Evolutionary conservation across 2,113 vertebrate species (phyloP).

Genomic region (Heterochromis multidens): DNA sequence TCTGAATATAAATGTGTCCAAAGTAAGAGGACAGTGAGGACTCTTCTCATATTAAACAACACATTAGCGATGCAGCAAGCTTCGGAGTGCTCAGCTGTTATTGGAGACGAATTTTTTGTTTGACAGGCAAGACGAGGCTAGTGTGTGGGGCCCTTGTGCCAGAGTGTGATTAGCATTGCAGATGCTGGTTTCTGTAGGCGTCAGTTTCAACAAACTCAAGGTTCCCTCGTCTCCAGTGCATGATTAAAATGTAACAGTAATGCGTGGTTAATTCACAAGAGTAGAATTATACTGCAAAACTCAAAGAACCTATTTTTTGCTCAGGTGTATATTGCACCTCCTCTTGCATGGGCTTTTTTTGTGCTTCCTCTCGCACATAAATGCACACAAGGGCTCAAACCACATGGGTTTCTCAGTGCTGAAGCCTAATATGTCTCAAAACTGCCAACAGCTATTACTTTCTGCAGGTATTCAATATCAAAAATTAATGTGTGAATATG

Average conservation of each 20-base stretch:
- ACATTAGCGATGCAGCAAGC: conserved; percentile 30
- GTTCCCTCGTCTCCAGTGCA: conserved; percentile 40
- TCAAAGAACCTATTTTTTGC: conserved; percentile 34
- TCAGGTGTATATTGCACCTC: conserved; percentile 44
- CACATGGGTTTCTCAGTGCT: background rate
- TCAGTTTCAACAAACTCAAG: conserved; percentile 64
- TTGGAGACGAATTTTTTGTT: conserved; percentile 36
- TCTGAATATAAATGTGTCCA: conserved; percentile 17
- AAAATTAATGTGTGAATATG: conserved; percentile 3
- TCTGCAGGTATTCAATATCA: conserved; percentile 14
- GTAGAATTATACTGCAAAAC: conserved; percentile 17
- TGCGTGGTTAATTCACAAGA: conserved; percentile 56
- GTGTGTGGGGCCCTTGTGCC: conserved; percentile 43
- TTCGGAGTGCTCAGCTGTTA: conserved; percentile 25
- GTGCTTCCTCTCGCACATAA: background rate
- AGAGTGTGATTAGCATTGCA: conserved; percentile 66
- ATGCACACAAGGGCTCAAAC: conserved; percentile 13
- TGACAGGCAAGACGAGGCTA: conserved; percentile 38
- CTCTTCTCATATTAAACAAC: conserved; percentile 4
- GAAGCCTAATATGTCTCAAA: background rate
- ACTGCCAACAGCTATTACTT: conserved; percentile 17
- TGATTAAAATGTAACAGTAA: conserved; percentile 61
- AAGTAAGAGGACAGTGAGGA: background rate
- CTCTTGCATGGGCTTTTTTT: background rate
- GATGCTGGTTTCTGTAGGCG: conserved; percentile 60